A percentile compares a stretch with the other conserved stretches of the same genome.
Conservation (phyloP, 2,113 vertebrate species). For the Ptilonorhynchus violaceus region DNA sequence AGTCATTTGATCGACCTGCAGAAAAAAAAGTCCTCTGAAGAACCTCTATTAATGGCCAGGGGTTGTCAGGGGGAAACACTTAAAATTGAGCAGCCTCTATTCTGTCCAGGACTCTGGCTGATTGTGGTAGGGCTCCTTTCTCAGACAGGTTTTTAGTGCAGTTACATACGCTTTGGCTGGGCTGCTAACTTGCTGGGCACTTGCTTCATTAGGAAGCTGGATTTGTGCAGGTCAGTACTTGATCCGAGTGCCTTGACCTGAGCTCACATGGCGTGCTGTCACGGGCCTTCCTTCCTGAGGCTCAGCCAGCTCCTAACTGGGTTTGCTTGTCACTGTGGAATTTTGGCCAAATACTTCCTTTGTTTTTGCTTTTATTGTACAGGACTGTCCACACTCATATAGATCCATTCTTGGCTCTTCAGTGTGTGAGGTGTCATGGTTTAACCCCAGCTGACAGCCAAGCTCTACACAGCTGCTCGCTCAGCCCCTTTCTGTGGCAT, state of each 20-base stretch:
- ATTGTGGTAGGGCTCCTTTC: neutral
- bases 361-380: neutral
- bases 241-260: neutral
- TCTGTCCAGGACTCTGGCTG: neutral
- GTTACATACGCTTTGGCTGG: rapidly evolving
- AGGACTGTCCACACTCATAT: neutral
- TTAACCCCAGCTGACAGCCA: neutral
- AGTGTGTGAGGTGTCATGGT: neutral
- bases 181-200: neutral
- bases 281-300: neutral
- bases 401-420: neutral
- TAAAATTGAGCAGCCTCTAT: neutral
- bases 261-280: neutral
- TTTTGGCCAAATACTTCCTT: neutral
- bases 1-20: neutral
- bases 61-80: neutral
- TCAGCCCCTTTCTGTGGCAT: neutral
- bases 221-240: neutral
- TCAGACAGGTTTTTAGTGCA: neutral
- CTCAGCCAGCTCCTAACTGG: neutral
- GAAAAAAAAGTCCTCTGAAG: neutral
- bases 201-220: neutral
- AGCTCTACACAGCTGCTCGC: neutral
- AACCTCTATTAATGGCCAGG: neutral
- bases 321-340: neutral